These are phyloP conservation scores for Entomyzon cyanotis DNA, from an alignment of 2,113 vertebrate genomes.

Conservation along the genomic window DNA sequence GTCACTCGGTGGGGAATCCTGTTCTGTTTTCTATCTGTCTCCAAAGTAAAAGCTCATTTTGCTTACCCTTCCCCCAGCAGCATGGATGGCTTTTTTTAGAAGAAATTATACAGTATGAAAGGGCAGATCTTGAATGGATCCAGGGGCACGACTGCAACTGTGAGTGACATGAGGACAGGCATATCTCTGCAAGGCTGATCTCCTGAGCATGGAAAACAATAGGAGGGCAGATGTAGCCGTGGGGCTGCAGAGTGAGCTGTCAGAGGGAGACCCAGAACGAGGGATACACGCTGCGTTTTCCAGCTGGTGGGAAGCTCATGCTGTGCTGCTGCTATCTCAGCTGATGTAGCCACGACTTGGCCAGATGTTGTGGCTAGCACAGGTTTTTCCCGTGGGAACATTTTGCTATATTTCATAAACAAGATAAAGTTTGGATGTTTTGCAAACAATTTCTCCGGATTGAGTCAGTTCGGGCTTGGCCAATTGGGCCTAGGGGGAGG, in stretches of 20 bases:
- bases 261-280: neutral
- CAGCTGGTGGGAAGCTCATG: neutral
- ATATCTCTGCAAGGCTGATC: neutral
- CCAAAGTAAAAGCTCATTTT: neutral
- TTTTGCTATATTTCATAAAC: too few relatives aligned
- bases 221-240: neutral
- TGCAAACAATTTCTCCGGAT: too few relatives aligned
- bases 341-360: fast-evolving
- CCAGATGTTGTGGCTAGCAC: too few relatives aligned
- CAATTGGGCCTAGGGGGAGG: too few relatives aligned
- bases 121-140: neutral
- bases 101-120: neutral
- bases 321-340: neutral
- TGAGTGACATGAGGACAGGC: neutral
- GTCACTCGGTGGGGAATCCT: neutral
- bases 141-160: fast-evolving
- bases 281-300: neutral
- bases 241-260: neutral
- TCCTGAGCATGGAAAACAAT: neutral
- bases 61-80: neutral
- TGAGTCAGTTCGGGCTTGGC: too few relatives aligned
- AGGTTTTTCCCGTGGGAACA: too few relatives aligned
- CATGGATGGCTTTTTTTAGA: neutral
- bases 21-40: neutral
- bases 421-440: too few relatives aligned